Base-by-base conservation (phyloP, 2,888 invertebrate species). In the Leuctra nigra region DNA sequence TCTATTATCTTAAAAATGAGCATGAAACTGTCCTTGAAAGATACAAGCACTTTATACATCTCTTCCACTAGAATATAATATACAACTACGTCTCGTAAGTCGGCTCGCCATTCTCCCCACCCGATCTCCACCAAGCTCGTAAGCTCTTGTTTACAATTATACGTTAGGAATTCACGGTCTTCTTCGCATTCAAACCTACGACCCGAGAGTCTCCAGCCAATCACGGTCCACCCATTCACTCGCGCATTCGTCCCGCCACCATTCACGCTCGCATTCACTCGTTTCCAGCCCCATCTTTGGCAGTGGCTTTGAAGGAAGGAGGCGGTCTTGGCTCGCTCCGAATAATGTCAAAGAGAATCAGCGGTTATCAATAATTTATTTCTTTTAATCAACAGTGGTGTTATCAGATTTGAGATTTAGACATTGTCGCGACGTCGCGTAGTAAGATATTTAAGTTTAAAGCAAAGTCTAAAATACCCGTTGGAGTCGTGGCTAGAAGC, bases 221-320 rank as follows among this genome's bases (percentile, higher is more conserved):
- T n/a, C n/a, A n/a, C n/a, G n/a, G n/a, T n/a, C n/a, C n/a, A n/a
- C n/a, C n/a, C n/a, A n/a, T 14, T 13, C 36, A 14, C n/a, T 36
- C 13, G 16, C 36, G 36, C 36, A 36, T 14, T 36, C 36, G 16
- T 16, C 16, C 36, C 36, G 16, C 16, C 20, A 41, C 7, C 39
- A 22, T 41, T 41, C 54, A 53, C 50, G 47, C 48, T 36, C 52
- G 48, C 47, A 53, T 53, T 4, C 20, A 53, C 20, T 46, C 44
- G 55, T 11, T 41, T 20, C 29, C 25, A 24, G 25, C 38, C 48
- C 47, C 20, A 39, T 57, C 56, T 56, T 53, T 53, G 46, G 55
- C 53, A 59, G 56, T 54, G 48, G 59, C 58, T 57, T 39, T 54
- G 55, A 54, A 48, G 48, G 50, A 25, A 29, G 29, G 29, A 11